Base-by-base conservation (phyloP, 1,140 invertebrate genomes). In the Leptopilina boulardi region DNA sequence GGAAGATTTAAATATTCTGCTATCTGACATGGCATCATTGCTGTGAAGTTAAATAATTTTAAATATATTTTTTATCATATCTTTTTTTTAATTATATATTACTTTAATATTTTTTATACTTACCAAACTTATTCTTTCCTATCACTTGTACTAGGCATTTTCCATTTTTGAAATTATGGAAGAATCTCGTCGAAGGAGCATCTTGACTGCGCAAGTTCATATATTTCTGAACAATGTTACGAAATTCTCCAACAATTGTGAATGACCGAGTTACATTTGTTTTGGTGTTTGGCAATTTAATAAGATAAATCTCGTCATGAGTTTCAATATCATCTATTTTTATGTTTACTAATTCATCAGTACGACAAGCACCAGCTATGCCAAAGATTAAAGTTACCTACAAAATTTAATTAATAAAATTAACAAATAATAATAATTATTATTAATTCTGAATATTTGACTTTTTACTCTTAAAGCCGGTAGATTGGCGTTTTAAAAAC, bases 341-440 rank as follows among this genome's bases (percentile, higher is more conserved):
- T 18, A 77, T 18, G 21, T 73, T 19, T 13, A 9, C 51, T 6
- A 77, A n/a, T 23, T 77, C 76, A 42, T 73, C 34, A 13, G 26
- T 42, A 9, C 51, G 18, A 26, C 71, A 77, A 15, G 26, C 26
- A 5, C 54, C 73, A 11, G 74, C 26, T 38, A 71, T 44, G 19
- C 70, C 76, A 26, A 77, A 59, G n/a, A 77, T 59, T n/a, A 77
- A 42, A 30, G 54, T 21, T 13, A 73, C 71, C 76, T 77, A 42
- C 9, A 18, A 30, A 77, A 77, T 66, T 70, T 21, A 23, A 9
- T 21, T 19, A 11, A 23, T 10, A 4, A 54, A 18, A 18, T 6
- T 8, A 9, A 21, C 5, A n/a, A 51, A n/a, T 6, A 54, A 19
- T 54, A 19, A n/a, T n/a, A n/a, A n/a, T n/a, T n/a, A n/a, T n/a